Base-by-base conservation (phyloP, 2,888 invertebrate genomes). In the Brachyptera putata region DNA sequence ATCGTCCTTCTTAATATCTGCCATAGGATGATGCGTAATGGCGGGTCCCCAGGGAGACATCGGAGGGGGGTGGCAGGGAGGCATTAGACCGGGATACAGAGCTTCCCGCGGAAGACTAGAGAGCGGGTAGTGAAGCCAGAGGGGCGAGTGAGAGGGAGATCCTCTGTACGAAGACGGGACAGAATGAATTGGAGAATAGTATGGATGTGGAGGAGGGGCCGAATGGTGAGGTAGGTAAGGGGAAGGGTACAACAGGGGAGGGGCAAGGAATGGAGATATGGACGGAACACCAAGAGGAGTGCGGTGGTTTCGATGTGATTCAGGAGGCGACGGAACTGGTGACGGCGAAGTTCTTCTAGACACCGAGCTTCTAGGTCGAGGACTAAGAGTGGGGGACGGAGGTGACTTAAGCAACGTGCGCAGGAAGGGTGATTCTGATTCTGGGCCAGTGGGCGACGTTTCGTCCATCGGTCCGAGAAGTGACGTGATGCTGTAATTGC, bases 401-500 rank as follows among this genome's bases (percentile, higher is more conserved):
- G 71, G 76, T 21, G 75, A 80, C 67, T 77, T 77, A 70, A 71
- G 76, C 65, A 67, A 76, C 69, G 67, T 70, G 36, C 72, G 66
- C 58, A 71, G 65, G 62, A 71, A 70, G 16, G 70, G 70, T 2
- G 69, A 67, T 53, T 70, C 70, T 39, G 67, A 66, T 36, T 68
- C 62, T 14, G 56, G 4, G 21, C 46, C 16, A 11, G 46, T 9
- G 16, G 55, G 13, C 13, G 39, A 49, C 14, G 60, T 58, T 11
- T 57, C 61, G 7, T 61, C 60, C 14, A 57, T 48, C 25, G 30
- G 59, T 26, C 13, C 63, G 69, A 91, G 78, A 72, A 91, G 79
- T 65, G 91, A 90, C 71, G 89, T 89, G 74, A 91, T 91, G 78
- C 91, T 91, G 77, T 91, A 91, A 73, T 87, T 89, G 75, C 87